Base-by-base conservation (phyloP, 2,113 vertebrate species). In the Neogale vison region DNA sequence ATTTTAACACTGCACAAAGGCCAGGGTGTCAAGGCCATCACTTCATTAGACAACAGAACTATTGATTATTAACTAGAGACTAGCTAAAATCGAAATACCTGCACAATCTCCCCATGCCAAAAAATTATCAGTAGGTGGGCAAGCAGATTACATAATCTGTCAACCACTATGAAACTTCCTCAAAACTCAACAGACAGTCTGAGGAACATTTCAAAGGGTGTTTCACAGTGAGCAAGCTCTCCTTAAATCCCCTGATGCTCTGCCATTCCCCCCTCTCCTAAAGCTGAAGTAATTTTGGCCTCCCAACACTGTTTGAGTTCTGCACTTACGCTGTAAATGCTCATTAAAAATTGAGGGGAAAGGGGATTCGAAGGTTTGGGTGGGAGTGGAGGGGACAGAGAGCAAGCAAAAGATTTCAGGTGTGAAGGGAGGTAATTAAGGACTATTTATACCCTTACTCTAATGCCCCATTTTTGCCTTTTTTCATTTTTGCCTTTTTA, bases 41-140 rank as follows among this genome's bases (percentile, higher is more conserved):
- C 97, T 99, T 98, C 98, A 98, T 98, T 98, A 98, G 96, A 97
- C 97, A 98, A 98, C 97, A 98, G 96, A 97, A 96, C 98, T 99
- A 99, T 99, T 98, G 99, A 99, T 99, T 99, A 98, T 98, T 98
- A 99, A 98, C 97, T 98, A 98, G 93, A 98, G 97, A 97, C 97
- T 95, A 45, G 39, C 36, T 98, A 97, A 98, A 98, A 99, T 98
- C 89, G 85, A 98, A 99, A 97, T 95, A 93, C 96, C 96, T 97
- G 88, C 90, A 84, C 97, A 86, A 83, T 97, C 92, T 97, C 93
- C 90, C 96, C 65, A 85, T 89, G 81, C 93, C 93, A 93, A 98
- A 97, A 98, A 98, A 98, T 98, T 97, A 98, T 90, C 52, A 31
- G 95, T 86, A 65, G 61, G 96, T 52, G 45, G 71, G 96, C 67